Evolutionary conservation across 2,888 invertebrate species (phyloP).

Genomic region (Leptinotarsa haldemani): DNA sequence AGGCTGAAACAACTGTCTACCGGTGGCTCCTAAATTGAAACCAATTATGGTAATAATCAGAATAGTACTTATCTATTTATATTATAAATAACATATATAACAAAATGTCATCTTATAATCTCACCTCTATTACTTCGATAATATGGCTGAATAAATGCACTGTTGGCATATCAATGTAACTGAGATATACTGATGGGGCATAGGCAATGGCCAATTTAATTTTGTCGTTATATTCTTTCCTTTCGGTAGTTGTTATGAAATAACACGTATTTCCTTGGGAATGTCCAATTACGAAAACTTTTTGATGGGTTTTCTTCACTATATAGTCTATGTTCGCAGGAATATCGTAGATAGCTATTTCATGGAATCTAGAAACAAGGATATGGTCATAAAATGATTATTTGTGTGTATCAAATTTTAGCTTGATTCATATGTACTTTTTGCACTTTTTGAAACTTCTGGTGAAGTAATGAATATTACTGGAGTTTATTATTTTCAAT

Average conservation of each 20-base stretch:
- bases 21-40: no score
- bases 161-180: conserved; percentile 15
- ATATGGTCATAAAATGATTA: neutral
- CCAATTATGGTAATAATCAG: no score
- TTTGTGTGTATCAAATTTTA: no score
- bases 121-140: conserved; percentile 20
- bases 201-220: conserved; percentile 73
- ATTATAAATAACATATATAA: no score
- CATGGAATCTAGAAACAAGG: conserved; percentile 75
- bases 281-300: conserved; percentile 81
- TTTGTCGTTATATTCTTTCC: conserved; percentile 75
- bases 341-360: conserved; percentile 81
- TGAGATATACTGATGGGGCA: conserved; percentile 66
- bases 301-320: conserved; percentile 68
- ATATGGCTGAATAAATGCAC: neutral
- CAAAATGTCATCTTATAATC: neutral
- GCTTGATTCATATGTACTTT: no score
- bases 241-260: conserved; percentile 73
- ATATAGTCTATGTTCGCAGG: conserved; percentile 83
- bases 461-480: no score
- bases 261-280: conserved; percentile 80
- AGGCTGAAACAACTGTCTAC: no score
- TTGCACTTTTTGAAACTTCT: no score
- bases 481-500: no score
- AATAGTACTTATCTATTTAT: no score